These are phyloP conservation scores for Tamandua tetradactyla DNA, from an alignment of 2,797 vertebrate species.

Conservation along the genomic window DNA sequence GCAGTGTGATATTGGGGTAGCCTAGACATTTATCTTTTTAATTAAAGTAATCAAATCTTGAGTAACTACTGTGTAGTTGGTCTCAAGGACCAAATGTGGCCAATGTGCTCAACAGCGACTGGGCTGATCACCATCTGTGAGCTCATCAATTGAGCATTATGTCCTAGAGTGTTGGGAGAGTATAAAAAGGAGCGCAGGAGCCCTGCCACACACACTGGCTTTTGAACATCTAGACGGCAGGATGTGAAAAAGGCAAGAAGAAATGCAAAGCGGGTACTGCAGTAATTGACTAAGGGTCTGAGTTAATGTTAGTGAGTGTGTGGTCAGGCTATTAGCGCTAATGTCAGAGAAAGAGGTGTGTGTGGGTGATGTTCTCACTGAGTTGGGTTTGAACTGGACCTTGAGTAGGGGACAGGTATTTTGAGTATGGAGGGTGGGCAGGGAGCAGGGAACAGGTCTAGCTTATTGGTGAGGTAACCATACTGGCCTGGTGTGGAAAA, in stretches of 20 bases:
- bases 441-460: background rate
- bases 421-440: background rate
- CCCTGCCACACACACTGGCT: constrained; percentile 8
- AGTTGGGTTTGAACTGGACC: constrained; percentile 23
- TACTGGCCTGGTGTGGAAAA: constrained; percentile 15
- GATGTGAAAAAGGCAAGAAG: constrained; percentile 56
- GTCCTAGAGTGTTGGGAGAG: background rate
- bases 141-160: constrained; percentile 66
- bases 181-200: background rate
- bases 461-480: background rate
- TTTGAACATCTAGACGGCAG: constrained; percentile 36
- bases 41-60: constrained; percentile 5
- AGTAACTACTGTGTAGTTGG: background rate
- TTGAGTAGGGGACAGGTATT: constrained; percentile 22
- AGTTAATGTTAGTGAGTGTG: background rate
- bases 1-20: constrained; percentile 9
- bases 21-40: constrained; percentile 50
- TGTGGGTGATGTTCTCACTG: background rate
- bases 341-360: background rate
- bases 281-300: background rate
- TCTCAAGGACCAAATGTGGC: background rate
- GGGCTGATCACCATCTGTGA: constrained; percentile 40
- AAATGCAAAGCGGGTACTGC: background rate
- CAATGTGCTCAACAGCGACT: constrained; percentile 40
- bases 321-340: background rate